Base-by-base conservation (phyloP, 1,140 invertebrate genomes). In the Cydia splendana region DNA sequence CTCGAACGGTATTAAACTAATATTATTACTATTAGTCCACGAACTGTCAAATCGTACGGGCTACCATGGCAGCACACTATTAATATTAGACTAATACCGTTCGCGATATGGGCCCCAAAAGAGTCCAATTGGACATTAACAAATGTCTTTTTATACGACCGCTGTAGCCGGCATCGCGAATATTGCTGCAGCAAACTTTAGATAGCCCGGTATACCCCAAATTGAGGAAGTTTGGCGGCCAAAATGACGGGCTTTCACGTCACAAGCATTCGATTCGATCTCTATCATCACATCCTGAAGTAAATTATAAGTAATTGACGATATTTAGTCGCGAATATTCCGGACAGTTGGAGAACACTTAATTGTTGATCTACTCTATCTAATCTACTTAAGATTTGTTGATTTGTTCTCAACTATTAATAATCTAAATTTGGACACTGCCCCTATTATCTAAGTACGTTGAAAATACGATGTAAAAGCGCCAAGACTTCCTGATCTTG, bases 141-240 rank as follows among this genome's bases (percentile, higher is more conserved):
- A 57, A 18, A n/a, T 18, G 53, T 57, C n/a, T 18, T 57, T 57
- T 18, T 18, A 57, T 57, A n/a, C 53, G 53, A 9, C 6, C 5
- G 53, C 53, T 13, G 53, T 18, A 7, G 15, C 13, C 3, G n/a
- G 53, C 53, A 9, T 57, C 15, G n/a, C 53, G 10, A 13, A 48
- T 48, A 48, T 48, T 48, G 10, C 53, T n/a, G 15, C 53, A 18
- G 15, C n/a, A 57, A 57, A 57, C 53, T 57, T 57, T n/a, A 18
- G 53, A 57, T 57, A 57, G 53, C n/a, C 53, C n/a, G 45, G n/a
- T n/a, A 18, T 57, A n/a, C 12, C n/a, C 51, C 51, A 53, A 53
- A 53, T 57, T 57, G 53, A 57, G n/a, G n/a, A 57, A 57, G n/a
- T 18, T 53, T 57, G 53, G 5, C n/a, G 53, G n/a, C 15, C 53